Evolutionary conservation across 35 echinoderm and acorn worm species (phyloP).

Genomic region (Amphiura filiformis): DNA sequence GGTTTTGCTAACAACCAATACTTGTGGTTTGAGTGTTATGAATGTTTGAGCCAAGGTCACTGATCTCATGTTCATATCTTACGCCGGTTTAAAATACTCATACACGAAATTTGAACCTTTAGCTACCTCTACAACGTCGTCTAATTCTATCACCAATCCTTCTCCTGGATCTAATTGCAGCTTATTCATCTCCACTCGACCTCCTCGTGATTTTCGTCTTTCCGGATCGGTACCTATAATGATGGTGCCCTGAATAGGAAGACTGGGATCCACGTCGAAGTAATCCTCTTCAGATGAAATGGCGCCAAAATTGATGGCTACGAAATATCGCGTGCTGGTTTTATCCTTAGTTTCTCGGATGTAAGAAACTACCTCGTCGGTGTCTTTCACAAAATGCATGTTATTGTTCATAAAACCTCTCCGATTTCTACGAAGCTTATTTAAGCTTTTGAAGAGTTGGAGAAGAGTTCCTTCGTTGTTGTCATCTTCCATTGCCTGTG

Average conservation of each 20-base stretch:
- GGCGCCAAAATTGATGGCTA: conserved; percentile 69
- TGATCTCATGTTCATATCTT: too few relatives aligned
- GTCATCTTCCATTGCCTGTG: not conserved
- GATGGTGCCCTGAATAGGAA: conserved; percentile 72
- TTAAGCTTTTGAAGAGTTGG: not conserved
- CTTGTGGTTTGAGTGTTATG: too few relatives aligned
- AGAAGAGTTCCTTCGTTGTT: not conserved
- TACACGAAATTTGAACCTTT: conserved; percentile 23
- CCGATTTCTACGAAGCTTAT: not conserved
- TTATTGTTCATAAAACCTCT: not conserved
- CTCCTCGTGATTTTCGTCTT: conserved; percentile 19
- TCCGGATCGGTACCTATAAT: conserved; percentile 30
- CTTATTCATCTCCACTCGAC: conserved; percentile 79
- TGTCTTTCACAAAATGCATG: conserved; percentile 25
- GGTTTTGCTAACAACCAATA: too few relatives aligned
- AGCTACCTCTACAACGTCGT: conserved; percentile 47
- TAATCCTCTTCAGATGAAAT: conserved; percentile 38
- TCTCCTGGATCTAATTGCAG: conserved; percentile 52
- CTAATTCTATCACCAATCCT: conserved; percentile 60
- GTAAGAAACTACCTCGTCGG: conserved; percentile 52
- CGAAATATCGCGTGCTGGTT: conserved; percentile 40
- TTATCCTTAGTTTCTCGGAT: conserved; percentile 46
- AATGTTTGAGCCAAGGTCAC: too few relatives aligned
- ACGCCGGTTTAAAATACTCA: conserved; percentile 44
- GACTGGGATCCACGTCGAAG: conserved; percentile 1